Percentiles rank a stretch among this genome's conserved stretches.
These are phyloP conservation scores for Listrodromus nycthemerus DNA, from an alignment of 2,888 invertebrate genomes.

Conservation along the genomic window DNA sequence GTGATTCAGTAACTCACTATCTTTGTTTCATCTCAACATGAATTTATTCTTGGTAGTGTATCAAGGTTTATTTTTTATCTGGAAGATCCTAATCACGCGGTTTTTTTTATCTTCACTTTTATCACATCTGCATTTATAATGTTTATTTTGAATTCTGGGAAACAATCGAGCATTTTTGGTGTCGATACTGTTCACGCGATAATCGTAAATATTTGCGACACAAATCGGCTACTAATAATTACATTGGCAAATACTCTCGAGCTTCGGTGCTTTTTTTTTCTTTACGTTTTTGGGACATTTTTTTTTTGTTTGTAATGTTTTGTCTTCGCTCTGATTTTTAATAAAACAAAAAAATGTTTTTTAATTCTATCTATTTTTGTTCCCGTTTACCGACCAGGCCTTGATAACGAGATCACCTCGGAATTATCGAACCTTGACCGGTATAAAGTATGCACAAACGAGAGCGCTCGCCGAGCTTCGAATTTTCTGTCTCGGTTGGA, in stretches of 20 bases:
- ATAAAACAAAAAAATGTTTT: background rate
- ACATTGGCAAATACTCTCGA: no score
- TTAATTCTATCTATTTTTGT: background rate
- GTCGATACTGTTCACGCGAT: no score
- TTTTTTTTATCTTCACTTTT: no score
- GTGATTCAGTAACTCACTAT: background rate
- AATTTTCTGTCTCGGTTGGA: conserved; percentile 27
- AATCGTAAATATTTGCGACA: no score
- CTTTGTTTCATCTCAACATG: background rate
- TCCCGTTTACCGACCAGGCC: conserved; percentile 7
- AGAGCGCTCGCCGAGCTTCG: conserved; percentile 25
- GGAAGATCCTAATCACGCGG: background rate
- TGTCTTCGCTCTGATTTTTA: background rate
- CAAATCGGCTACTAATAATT: no score
- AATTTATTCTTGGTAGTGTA: background rate
- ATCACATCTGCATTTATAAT: no score
- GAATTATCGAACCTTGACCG: conserved; percentile 52
- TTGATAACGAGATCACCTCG: conserved; percentile 56
- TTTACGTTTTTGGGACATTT: no score
- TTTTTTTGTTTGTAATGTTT: no score
- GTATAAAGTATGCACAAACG: conserved; percentile 49
- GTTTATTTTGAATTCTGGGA: no score
- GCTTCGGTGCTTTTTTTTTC: no score
- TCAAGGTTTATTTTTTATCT: background rate
- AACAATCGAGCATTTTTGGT: no score